Base-by-base conservation (phyloP, 2,888 invertebrate species). In the Temnothorax ravouxi region DNA sequence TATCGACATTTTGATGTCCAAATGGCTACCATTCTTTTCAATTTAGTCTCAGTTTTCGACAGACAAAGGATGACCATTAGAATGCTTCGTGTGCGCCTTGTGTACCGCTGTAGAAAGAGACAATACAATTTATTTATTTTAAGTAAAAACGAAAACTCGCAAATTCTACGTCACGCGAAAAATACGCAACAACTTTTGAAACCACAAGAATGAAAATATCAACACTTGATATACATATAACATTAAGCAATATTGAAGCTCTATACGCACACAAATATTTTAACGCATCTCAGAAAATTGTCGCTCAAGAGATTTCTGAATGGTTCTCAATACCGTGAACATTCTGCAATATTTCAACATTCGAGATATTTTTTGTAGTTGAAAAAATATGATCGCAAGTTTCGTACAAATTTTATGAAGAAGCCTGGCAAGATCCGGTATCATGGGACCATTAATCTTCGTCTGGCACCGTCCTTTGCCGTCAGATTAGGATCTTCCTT, bases 381-480 rank as follows among this genome's bases (percentile, higher is more conserved):
- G 5, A 52, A 41, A 41, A 69, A n/a, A 21, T 54, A 83, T 66
- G 81, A 87, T 85, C 85, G 67, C 34, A n/a, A 61, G 64, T 34
- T 56, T 71, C 29, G 64, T 86, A 80, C 83, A 87, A 85, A 88
- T 88, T 88, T 59, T 79, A 74, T 29, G 81, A 83, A 84, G 86
- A 81, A 77, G 47, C 47, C 67, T 38, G 54, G 56, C n/a, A 64
- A 84, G 83, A 87, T 87, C 64, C 77, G 52, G 79, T 88, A 84
- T 84, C 86, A 61, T 56, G 34, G 59, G 75, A 76, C 83, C 83
- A 88, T 88, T 88, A 88, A 88, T 88, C 88, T 86, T 88, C 81
- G 86, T 86, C 83, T 59, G 69, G 54, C 47, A 71, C 61, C 74
- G 18, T 67, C 52, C 64, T 81, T 85, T 84, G 84, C 83, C 83